Conservation (phyloP, 2,888 invertebrate species). For the Mimumesa dahlbomi region DNA sequence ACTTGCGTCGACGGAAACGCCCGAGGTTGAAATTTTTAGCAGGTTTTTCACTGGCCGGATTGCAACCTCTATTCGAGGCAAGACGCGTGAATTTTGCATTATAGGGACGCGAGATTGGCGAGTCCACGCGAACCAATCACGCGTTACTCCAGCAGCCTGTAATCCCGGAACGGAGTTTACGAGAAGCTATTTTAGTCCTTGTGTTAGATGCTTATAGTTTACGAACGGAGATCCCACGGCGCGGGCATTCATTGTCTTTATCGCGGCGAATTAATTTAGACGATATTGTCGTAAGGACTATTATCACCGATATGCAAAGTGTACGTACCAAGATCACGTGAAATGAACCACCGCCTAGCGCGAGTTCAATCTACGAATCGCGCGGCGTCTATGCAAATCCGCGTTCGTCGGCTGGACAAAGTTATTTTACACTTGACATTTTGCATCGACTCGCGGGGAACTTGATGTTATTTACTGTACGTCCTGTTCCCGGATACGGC, state of each 20-base stretch:
- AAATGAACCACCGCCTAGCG: too few species aligned
- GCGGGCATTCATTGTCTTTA: constrained; percentile 38
- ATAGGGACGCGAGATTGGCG: constrained; percentile 22
- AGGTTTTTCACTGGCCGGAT: background rate
- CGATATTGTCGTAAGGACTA: constrained; percentile 27
- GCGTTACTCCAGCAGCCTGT: constrained; percentile 56
- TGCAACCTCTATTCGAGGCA: constrained; percentile 7
- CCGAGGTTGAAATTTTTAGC: constrained; percentile 10
- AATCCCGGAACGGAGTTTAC: constrained; percentile 60
- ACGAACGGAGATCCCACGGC: constrained; percentile 27
- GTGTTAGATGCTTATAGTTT: constrained; percentile 38
- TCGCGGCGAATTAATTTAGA: constrained; percentile 61
- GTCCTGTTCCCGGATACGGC: too few species aligned
- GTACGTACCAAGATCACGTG: background rate
- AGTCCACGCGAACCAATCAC: constrained; percentile 53
- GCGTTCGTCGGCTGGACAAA: too few species aligned
- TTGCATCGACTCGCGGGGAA: too few species aligned
- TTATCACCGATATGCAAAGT: constrained; percentile 20
- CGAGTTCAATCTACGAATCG: too few species aligned
- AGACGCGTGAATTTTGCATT: constrained; percentile 29
- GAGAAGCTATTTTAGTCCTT: constrained; percentile 63
- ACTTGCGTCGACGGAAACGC: background rate
- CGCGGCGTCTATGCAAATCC: too few species aligned
- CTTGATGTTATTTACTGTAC: too few species aligned
- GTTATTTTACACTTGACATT: too few species aligned